A percentile compares a stretch with the other conserved stretches of the same genome.
Evolutionary conservation across 2,113 vertebrate genomes (phyloP).

Genomic region (Bujurquina vittata): DNA sequence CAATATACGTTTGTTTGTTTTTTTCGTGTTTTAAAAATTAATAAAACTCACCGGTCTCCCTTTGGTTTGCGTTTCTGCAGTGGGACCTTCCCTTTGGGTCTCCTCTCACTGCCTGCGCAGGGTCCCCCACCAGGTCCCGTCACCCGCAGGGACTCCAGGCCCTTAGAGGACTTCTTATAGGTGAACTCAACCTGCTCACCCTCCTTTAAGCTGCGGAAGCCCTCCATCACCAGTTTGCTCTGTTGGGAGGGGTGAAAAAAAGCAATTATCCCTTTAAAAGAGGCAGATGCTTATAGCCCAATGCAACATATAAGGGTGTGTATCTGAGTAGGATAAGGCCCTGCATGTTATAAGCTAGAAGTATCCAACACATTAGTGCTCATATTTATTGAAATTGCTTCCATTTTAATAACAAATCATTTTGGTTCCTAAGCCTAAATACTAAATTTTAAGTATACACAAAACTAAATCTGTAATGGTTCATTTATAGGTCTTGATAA

Average conservation of each 20-base stretch:
- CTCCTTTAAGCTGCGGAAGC: conserved; percentile 99
- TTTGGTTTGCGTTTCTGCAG: conserved; percentile 97
- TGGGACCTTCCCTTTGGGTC: conserved; percentile 96
- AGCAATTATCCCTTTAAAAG: conserved; percentile 36
- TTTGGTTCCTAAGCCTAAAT: not conserved
- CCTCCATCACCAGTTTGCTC: conserved; percentile 99
- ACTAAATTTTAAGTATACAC: not conserved
- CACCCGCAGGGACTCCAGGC: conserved; percentile 98
- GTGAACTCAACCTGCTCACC: conserved; percentile 99
- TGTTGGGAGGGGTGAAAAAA: conserved; percentile 68
- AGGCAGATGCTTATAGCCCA: not conserved
- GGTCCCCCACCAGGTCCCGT: conserved; percentile 95
- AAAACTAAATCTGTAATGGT: not conserved
- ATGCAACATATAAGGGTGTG: conserved; percentile 12
- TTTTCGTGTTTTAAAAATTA: not conserved
- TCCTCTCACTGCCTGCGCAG: conserved; percentile 96
- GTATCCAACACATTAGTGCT: not conserved
- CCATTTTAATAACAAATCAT: not conserved
- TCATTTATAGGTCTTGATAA: not conserved
- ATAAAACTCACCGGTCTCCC: conserved; percentile 92
- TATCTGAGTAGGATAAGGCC: not conserved
- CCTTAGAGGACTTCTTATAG: conserved; percentile 99
- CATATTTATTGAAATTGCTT: not conserved
- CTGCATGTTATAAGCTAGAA: not conserved
- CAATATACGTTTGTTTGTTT: not conserved